Evolutionary conservation across 2,888 invertebrate species (phyloP), one percentile per base, ranked within the genome.

Genomic region (Tenthredo notha): DNA sequence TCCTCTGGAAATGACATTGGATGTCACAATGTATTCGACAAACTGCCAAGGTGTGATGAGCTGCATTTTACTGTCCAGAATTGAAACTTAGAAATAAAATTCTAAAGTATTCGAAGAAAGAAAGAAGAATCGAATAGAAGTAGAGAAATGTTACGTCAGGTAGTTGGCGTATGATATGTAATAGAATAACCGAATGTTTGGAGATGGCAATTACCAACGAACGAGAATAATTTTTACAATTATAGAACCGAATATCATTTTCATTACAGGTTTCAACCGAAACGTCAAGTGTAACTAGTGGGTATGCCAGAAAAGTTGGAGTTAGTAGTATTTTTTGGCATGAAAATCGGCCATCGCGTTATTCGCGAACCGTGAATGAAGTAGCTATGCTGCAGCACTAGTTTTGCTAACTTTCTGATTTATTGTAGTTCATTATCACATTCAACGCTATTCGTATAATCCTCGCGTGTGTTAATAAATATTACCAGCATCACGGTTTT

Each of bases 401-500:
- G 91, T 92, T 92, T 88, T 88, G 85, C 90, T 87, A 92, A 92
- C 92, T 93, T 93, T 90, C 88, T 92, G 92, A 93, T 93, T 93
- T 92, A 93, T 90, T 90, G 86, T 91, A 92, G 92, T 93, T 92
- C 92, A 92, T 93, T 92, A 93, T 92, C 92, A 92, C 92, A 92
- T 93, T 92, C 91, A 91, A 89, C 91, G 89, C 87, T 67, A 83
- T 40, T n/a, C 77, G 88, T 87, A 88, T 89, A 90, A 92, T 90
- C 91, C 91, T 91, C 91, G 89, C 87, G 86, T 88, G 85, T 87
- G 78, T 74, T 84, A 85, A 80, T 80, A 58, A 80, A 50, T 77
- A 50, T 65, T 18, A n/a, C 25, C 15, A 33, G n/a, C 61, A 37
- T 25, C 78, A 37, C 58, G 58, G 25, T 10, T 77, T 25, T 29